These are phyloP conservation scores for Heteromormyrus szaboi DNA, from an alignment of 2,797 vertebrate genomes.

Conservation along the genomic window DNA sequence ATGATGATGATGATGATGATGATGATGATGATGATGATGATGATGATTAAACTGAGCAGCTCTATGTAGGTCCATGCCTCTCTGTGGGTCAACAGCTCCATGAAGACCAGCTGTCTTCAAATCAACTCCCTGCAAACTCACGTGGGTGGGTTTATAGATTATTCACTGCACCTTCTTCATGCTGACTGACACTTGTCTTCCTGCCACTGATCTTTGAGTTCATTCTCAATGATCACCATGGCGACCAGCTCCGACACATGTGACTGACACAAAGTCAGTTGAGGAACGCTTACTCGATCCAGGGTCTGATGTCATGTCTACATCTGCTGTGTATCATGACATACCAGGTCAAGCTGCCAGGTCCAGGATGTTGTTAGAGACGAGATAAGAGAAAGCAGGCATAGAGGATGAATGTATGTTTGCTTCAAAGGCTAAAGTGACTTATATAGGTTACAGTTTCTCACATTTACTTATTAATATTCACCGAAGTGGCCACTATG, in stretches of 20 bases:
- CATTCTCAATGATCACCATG: neutral
- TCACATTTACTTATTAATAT: conserved; percentile 8
- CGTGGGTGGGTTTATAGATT: neutral
- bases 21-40: neutral
- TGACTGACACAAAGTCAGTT: neutral
- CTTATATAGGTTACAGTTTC: conserved; percentile 14
- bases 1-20: neutral
- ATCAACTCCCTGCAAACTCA: neutral
- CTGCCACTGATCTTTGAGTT: neutral
- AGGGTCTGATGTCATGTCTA: neutral
- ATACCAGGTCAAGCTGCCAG: neutral
- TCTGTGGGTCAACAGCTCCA: neutral
- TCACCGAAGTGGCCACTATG: neutral
- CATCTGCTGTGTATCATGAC: neutral
- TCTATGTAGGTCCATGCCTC: neutral
- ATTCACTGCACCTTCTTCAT: neutral
- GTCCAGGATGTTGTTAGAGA: neutral
- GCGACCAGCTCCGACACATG: neutral
- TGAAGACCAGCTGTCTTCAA: neutral
- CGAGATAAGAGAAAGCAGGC: neutral
- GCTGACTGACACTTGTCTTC: conserved; percentile 1
- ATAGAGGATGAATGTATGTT: neutral
- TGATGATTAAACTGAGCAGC: neutral
- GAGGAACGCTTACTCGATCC: neutral
- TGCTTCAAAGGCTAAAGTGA: neutral